A percentile compares a stretch with the other conserved stretches of the same genome.
phyloP scores from a whole-genome alignment of 2,888 invertebrate genomes.

The Tetrapedia diversipes region DNA sequence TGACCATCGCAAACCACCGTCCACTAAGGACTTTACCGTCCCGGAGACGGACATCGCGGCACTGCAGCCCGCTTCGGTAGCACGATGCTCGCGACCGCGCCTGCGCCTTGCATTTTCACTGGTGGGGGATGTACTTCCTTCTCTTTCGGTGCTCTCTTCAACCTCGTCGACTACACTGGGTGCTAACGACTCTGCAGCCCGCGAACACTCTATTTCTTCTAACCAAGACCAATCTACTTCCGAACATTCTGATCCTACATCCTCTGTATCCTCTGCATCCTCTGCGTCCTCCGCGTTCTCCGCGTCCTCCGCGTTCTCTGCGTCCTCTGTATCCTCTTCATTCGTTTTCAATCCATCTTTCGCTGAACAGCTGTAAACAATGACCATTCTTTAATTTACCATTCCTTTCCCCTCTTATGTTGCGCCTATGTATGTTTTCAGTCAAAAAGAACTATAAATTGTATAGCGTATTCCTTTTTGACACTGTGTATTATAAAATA shows the following conservation, averaged over 20 bases:
- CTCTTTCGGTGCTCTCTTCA: constrained; percentile 51
- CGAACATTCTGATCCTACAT: constrained; percentile 72
- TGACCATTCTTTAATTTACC: background rate
- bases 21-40: constrained; percentile 75
- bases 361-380: constrained; percentile 42
- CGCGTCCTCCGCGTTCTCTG: no score
- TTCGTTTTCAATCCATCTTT: constrained; percentile 23
- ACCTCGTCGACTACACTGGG: constrained; percentile 61
- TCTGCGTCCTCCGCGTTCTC: no score
- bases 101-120: constrained; percentile 64
- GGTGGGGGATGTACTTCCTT: constrained; percentile 70
- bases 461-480: background rate
- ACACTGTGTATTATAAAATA: background rate
- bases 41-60: constrained; percentile 81
- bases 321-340: no score
- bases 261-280: no score
- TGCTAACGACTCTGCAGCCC: constrained; percentile 64
- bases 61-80: constrained; percentile 75
- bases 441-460: background rate
- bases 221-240: constrained; percentile 82
- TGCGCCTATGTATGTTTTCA: no score
- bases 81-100: constrained; percentile 70
- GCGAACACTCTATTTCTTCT: constrained; percentile 77
- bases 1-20: constrained; percentile 52
- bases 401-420: background rate